phyloP scores from a whole-genome alignment of 2,113 vertebrate species.

The Microcebus tavaratra region DNA sequence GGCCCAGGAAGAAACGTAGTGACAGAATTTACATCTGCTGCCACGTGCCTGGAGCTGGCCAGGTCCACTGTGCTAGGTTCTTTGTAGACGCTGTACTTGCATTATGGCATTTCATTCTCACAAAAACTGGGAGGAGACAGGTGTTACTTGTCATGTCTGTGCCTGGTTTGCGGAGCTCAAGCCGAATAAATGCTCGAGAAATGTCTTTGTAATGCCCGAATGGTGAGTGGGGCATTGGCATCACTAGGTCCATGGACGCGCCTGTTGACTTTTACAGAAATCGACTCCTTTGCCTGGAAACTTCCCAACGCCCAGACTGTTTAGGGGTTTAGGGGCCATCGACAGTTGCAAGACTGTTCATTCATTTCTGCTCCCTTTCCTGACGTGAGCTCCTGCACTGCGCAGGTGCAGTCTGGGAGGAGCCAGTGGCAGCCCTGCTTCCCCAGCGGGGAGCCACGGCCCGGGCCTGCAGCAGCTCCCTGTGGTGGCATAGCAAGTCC shows the following conservation, averaged over 20 bases:
- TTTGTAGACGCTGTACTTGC: fast-evolving
- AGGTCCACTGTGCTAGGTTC: no score
- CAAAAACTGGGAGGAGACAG: fast-evolving
- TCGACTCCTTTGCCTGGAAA: not conserved
- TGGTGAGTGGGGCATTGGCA: not conserved
- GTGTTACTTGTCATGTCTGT: not conserved
- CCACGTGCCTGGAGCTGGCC: no score
- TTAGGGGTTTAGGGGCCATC: not conserved
- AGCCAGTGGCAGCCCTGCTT: not conserved
- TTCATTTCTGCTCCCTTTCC: not conserved
- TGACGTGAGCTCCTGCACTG: fast-evolving
- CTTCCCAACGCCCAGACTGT: not conserved
- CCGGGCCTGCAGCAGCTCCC: not conserved
- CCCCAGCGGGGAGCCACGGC: not conserved
- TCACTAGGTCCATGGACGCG: not conserved
- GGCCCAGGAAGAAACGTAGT: no score
- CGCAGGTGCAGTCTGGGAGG: fast-evolving
- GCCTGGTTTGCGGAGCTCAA: not conserved
- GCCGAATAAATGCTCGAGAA: not conserved
- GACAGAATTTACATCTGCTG: no score
- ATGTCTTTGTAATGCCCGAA: not conserved
- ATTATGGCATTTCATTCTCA: not conserved
- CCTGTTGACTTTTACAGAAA: not conserved
- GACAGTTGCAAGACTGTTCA: not conserved
- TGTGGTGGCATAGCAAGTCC: no score